phyloP scores from a whole-genome alignment of 2,888 invertebrate genomes.

The Tetanocera ferruginea region DNA sequence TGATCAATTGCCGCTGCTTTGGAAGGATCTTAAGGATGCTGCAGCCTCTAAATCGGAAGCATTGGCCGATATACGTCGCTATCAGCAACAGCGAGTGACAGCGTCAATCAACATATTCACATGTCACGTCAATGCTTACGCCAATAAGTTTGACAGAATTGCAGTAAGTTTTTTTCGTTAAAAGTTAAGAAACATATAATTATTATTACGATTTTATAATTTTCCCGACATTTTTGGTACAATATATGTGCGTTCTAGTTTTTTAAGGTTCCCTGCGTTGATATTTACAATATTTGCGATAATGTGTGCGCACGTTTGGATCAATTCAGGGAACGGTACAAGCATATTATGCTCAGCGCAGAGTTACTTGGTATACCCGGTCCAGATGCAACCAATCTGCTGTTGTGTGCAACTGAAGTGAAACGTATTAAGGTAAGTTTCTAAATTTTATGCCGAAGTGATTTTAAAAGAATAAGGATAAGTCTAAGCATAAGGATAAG shows the following conservation, averaged over 20 bases:
- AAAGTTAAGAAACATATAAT: neutral
- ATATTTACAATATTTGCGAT: slow-evolving; percentile 81
- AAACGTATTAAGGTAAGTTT: slow-evolving; percentile 78
- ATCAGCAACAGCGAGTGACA: slow-evolving; percentile 87
- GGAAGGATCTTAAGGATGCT: slow-evolving; percentile 88
- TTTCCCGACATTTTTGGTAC: slow-evolving; percentile 15
- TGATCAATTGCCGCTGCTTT: slow-evolving; percentile 87
- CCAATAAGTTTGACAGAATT: slow-evolving; percentile 77
- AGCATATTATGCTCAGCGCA: slow-evolving; percentile 80
- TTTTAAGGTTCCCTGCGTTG: slow-evolving; percentile 76
- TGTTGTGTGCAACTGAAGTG: slow-evolving; percentile 82
- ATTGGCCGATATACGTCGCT: slow-evolving; percentile 87
- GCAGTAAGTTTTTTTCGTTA: slow-evolving; percentile 50
- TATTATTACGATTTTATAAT: neutral
- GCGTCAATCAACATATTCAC: slow-evolving; percentile 86
- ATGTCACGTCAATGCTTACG: slow-evolving; percentile 81
- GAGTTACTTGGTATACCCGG: slow-evolving; percentile 87
- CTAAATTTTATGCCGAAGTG: neutral
- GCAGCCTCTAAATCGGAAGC: slow-evolving; percentile 86
- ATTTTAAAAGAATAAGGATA: neutral
- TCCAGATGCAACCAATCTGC: slow-evolving; percentile 85
- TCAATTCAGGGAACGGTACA: slow-evolving; percentile 78
- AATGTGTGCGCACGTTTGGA: slow-evolving; percentile 76
- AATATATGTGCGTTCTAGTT: slow-evolving; percentile 66
- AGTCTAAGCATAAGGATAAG: too few relatives aligned